Percentiles rank a stretch among this genome's conserved stretches.
phyloP scores from a whole-genome alignment of 2,113 vertebrate species.

The Amazona vittata region DNA sequence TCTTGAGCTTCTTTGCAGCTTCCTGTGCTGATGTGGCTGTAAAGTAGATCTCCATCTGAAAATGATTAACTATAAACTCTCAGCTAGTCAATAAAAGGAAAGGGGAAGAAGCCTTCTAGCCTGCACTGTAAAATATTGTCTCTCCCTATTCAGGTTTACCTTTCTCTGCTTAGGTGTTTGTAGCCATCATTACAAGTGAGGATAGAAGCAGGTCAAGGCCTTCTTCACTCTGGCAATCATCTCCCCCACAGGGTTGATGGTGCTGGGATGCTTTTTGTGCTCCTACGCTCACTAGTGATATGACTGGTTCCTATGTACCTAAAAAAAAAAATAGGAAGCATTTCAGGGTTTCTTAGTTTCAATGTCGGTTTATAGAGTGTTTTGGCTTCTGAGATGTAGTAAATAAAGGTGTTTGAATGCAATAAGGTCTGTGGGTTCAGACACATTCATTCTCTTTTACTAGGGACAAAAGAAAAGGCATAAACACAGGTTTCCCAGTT shows the following conservation, averaged over 20 bases:
- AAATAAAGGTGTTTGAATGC: not conserved
- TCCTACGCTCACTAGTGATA: not conserved
- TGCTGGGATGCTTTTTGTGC: not conserved
- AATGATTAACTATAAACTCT: conserved; percentile 16
- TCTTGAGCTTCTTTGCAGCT: conserved; percentile 61
- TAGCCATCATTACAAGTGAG: not conserved
- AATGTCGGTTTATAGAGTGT: not conserved
- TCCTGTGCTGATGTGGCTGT: conserved; percentile 10
- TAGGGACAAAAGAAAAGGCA: not conserved
- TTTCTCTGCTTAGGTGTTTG: not conserved
- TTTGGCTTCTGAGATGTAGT: not conserved
- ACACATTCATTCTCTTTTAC: not conserved
- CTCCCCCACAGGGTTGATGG: not conserved
- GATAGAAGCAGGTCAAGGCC: not conserved
- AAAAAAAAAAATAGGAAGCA: not conserved
- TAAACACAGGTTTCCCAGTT: not conserved
- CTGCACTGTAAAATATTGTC: not conserved
- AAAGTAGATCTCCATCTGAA: conserved; percentile 59
- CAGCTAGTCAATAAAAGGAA: not conserved
- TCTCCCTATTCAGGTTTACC: rapidly evolving
- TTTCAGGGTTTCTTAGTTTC: not conserved
- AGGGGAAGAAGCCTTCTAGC: not conserved
- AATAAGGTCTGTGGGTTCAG: not conserved
- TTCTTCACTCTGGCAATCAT: not conserved
- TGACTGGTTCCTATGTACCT: not conserved